Base-by-base conservation (phyloP, 2,113 vertebrate genomes). In the Ellobius talpinus region DNA sequence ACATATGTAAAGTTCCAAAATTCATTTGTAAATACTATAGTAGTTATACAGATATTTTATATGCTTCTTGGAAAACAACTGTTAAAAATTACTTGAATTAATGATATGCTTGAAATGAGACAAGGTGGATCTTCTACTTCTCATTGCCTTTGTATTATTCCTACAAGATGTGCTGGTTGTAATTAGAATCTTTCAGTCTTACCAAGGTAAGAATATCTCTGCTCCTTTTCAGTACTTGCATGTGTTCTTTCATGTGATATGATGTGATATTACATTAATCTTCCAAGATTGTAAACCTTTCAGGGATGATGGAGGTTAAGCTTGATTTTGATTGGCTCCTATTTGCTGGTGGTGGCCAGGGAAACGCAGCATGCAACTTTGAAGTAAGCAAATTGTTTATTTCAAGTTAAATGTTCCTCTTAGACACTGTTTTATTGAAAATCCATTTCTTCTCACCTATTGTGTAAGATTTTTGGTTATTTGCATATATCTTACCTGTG, bases 41-140 rank as follows among this genome's bases (percentile, higher is more conserved):
- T 91, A 87, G 91, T 94, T 91, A 76, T 47, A 91, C 47, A 96
- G 65, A 78, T 89, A 92, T 61, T 91, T 21, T 13, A 90, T 12
- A 52, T 42, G 29, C 29, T 63, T 16, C 52, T 73, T 91, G 52
- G 86, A 61, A 96, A 94, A 47, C 1, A 74, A 21, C 29, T 79
- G 36, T 58, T 55, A 42, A 90, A 70, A 63, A 76, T 45, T 14
- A 88, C 70, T 89, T 79, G 26, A 88, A 89, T 81, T 61, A 85
- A 86, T n/a, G 7, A 6, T 74, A 26, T 87, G 3, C 29, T 89
- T 93, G 70, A 12, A 52, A 7, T 45, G 65, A 96, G 50, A 88
- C 61, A 94, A 93, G 33, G 14, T 66, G 0, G 5, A 39, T 61
- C 26, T 95, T 96, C 52, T 39, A 66, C 42, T 91, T 89, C 39